These are phyloP conservation scores for Drosophila bocqueti DNA, from an alignment of 1,140 invertebrate genomes.

Conservation along the genomic window DNA sequence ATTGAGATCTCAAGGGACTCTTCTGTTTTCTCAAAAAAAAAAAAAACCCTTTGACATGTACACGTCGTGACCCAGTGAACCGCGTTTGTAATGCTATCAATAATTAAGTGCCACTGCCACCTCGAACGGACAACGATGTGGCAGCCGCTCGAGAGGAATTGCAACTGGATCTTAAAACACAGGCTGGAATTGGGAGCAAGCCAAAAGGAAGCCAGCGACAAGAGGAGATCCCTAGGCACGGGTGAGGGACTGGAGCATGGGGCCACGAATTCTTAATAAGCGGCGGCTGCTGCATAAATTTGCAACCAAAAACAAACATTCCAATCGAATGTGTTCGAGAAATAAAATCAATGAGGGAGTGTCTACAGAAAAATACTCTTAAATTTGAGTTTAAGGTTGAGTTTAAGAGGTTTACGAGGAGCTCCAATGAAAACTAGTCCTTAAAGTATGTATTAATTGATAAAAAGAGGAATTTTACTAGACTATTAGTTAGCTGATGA, in stretches of 20 bases:
- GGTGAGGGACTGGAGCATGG: slow-evolving; percentile 7
- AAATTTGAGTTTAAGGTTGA: not conserved
- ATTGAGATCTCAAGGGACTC: slow-evolving; percentile 49
- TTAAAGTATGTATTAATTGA: too few species aligned
- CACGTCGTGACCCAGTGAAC: slow-evolving; percentile 73
- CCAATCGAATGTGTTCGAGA: slow-evolving; percentile 20
- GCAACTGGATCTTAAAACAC: slow-evolving; percentile 1
- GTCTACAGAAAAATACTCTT: slow-evolving; percentile 24
- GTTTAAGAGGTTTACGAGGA: too few species aligned
- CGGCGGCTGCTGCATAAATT: slow-evolving; percentile 79
- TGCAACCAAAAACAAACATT: slow-evolving; percentile 58
- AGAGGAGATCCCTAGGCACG: not conserved
- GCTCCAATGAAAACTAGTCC: not conserved
- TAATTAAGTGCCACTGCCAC: slow-evolving; percentile 81
- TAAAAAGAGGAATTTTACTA: too few species aligned
- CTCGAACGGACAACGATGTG: slow-evolving; percentile 50
- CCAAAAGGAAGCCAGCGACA: not conserved
- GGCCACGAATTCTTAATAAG: slow-evolving; percentile 75
- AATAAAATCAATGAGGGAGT: not conserved
- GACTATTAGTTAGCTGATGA: too few species aligned
- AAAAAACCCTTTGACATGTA: slow-evolving; percentile 37
- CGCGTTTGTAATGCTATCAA: slow-evolving; percentile 79
- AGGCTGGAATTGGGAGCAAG: not conserved
- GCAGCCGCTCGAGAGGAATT: slow-evolving; percentile 20
- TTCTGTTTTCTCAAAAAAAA: not conserved